A percentile compares a stretch with the other conserved stretches of the same genome.
phyloP scores from a whole-genome alignment of 2,113 vertebrate genomes.

The Tonatia bakeri region DNA sequence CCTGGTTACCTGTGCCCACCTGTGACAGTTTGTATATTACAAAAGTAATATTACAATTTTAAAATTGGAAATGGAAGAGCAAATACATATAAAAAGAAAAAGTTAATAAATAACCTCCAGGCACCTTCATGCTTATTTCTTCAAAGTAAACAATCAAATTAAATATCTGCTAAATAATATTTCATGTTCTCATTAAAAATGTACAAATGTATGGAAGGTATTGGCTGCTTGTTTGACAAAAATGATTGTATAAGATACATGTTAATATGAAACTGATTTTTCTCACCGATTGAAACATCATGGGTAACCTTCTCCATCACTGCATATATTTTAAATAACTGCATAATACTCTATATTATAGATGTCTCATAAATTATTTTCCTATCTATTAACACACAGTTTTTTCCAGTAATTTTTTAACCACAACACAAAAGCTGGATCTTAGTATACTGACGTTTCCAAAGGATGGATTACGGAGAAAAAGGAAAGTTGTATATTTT shows the following conservation, averaged over 20 bases:
- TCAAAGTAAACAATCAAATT: not conserved
- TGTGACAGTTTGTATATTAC: not conserved
- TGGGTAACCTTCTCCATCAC: not conserved
- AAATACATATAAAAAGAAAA: not conserved
- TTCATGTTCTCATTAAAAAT: not conserved
- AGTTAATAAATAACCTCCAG: not conserved
- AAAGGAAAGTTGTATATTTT: not conserved
- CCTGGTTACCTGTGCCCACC: too few relatives aligned
- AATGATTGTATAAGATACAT: not conserved
- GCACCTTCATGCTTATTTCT: not conserved
- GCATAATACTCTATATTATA: not conserved
- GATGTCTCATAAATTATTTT: not conserved
- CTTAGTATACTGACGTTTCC: not conserved
- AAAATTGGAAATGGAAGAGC: not conserved
- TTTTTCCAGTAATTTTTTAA: not conserved
- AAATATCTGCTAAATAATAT: not conserved
- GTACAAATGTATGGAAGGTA: not conserved
- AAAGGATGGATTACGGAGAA: not conserved
- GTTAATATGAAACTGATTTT: conserved; percentile 1
- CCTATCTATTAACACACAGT: not conserved
- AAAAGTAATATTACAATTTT: not conserved
- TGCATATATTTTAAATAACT: not conserved
- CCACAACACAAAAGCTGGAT: not conserved
- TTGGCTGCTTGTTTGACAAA: not conserved
- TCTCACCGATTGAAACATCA: not conserved